These are phyloP conservation scores for Watsonalla cultraria DNA, from an alignment of 2,888 invertebrate genomes.

Conservation along the genomic window DNA sequence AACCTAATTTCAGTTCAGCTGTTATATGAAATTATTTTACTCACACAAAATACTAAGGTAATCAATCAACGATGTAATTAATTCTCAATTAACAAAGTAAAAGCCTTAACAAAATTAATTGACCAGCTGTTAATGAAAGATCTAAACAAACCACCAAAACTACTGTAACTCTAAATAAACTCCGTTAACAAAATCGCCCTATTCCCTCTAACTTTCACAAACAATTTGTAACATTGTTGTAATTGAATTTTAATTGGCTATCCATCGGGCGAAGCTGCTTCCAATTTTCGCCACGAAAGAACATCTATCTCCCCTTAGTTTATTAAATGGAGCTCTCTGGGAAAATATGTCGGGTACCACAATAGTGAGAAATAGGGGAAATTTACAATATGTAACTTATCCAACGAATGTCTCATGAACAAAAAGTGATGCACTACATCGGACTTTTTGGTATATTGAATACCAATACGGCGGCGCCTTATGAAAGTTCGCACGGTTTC, in stretches of 20 bases:
- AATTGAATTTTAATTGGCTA: constrained; percentile 30
- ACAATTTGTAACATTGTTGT: constrained; percentile 13
- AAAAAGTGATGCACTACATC: too few species aligned
- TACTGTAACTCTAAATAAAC: neutral
- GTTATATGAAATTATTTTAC: neutral
- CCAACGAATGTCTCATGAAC: too few species aligned
- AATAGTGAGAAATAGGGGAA: too few species aligned
- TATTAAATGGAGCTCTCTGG: constrained; percentile 22
- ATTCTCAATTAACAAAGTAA: neutral
- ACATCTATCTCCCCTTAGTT: constrained; percentile 16
- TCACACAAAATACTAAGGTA: neutral
- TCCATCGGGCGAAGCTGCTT: constrained; percentile 22
- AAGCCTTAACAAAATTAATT: neutral
- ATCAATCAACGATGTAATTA: neutral
- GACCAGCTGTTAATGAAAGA: neutral
- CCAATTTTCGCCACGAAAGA: constrained; percentile 19
- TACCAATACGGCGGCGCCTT: too few species aligned
- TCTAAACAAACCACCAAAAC: neutral
- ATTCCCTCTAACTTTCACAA: constrained; percentile 12
- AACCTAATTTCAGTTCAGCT: neutral
- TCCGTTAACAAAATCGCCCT: constrained; percentile 1
- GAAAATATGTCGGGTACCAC: constrained; percentile 16
- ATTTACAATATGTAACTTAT: too few species aligned
- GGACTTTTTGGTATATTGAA: too few species aligned
- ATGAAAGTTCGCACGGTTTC: too few species aligned